Base-by-base conservation (phyloP, 1,140 invertebrate species). In the Drosophila kikkawai region DNA sequence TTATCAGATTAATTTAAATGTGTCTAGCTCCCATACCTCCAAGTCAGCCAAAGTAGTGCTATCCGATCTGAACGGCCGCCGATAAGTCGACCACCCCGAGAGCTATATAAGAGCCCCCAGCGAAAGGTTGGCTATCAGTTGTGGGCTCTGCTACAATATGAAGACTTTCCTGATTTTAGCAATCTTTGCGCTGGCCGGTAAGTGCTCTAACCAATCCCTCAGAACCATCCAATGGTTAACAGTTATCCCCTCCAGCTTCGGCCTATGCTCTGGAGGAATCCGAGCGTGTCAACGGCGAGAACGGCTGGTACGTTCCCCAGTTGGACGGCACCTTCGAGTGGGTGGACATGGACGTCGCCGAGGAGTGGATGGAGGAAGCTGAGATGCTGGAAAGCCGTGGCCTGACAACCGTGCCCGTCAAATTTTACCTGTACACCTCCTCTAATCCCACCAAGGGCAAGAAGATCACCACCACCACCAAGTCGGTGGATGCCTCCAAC, bases 261-360 rank as follows among this genome's bases (percentile, higher is more conserved):
- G 83, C 75, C n/a, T 66, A 48, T 22, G 71, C 81, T 34, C 41
- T 91, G 29, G 74, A 67, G n/a, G 84, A 91, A 48, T 59, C 78
- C 2, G 86, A 87, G 17, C 90, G 90, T 29, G 60, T 75, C 36
- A 77, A 82, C 59, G 91, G 86, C 7, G 91, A 92, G 65, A 91
- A 92, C 32, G 90, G 90, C 45, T 92, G 90, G 90, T 91, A 85
- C 69, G 39, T 92, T n/a, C 90, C 91, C 19, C 69, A 88, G 36
- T 4, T 13, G 29, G 90, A 92, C 57, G 86, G 81, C 7, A 59
- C 73, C 51, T 91, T 83, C 29, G 66, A 75, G 19, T 92, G 90
- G 90, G 56, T 91, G 5, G 81, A 84, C 51, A 80, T 79, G 68
- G 86, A 92, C 1, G 83, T 66, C 1, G 91, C 84, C 32, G 82